Conservation (phyloP, 2,888 invertebrate genomes). For the Theristus sp. region DNA sequence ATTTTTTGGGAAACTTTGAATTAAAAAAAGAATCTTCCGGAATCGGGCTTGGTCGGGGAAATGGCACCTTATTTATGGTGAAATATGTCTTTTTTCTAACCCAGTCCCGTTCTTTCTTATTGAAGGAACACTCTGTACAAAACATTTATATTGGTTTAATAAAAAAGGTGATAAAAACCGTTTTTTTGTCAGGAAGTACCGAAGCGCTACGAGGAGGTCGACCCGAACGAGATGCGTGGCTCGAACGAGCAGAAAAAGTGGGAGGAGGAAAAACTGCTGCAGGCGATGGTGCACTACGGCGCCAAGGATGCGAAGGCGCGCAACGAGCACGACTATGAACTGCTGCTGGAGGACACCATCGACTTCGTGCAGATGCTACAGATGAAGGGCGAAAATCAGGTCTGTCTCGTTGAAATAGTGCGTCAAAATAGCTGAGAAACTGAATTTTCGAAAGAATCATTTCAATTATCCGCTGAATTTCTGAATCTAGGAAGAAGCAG, state of each 20-base stretch:
- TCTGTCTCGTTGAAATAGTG: too few species aligned
- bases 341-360: slow-evolving; percentile 77
- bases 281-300: slow-evolving; percentile 63
- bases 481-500: slow-evolving; percentile 8
- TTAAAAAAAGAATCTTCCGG: too few species aligned
- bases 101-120: too few species aligned
- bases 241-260: slow-evolving; percentile 55
- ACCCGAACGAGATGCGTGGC: slow-evolving; percentile 48
- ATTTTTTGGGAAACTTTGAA: too few species aligned
- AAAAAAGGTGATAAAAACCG: too few species aligned
- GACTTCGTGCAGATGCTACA: slow-evolving; percentile 66
- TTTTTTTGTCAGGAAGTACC: slow-evolving; percentile 7
- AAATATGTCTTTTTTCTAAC: too few species aligned
- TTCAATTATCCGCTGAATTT: too few species aligned
- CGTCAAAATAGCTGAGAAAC: too few species aligned
- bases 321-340: slow-evolving; percentile 49
- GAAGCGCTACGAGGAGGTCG: slow-evolving; percentile 46
- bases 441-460: neutral
- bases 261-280: slow-evolving; percentile 85
- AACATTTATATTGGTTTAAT: too few species aligned
- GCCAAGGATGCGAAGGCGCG: slow-evolving; percentile 53
- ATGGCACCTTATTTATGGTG: too few species aligned
- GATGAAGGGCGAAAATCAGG: slow-evolving; percentile 35
- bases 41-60: too few species aligned
- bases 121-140: too few species aligned